phyloP scores from a whole-genome alignment of 2,888 invertebrate species.

The Dyspetes luteomarginatus region DNA sequence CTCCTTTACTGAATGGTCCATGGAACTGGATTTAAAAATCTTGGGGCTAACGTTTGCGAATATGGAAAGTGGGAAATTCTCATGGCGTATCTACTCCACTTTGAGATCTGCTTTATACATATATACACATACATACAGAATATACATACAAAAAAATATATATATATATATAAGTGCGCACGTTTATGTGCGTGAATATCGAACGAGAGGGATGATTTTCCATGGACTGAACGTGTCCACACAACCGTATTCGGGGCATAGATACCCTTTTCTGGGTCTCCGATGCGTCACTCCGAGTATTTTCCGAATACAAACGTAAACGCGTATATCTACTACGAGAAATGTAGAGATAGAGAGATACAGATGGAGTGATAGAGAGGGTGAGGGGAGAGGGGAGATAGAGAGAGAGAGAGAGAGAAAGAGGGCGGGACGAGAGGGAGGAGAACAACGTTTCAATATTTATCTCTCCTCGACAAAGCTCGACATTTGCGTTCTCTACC shows the following conservation, averaged over 20 bases:
- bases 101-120: neutral
- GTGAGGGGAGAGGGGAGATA: neutral
- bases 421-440: neutral
- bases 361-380: too few relatives aligned
- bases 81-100: neutral
- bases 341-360: neutral
- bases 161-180: neutral
- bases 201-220: slow-evolving; percentile 7
- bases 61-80: slow-evolving; percentile 12
- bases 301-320: slow-evolving; percentile 10
- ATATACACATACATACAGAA: neutral
- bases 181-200: neutral
- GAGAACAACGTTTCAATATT: slow-evolving; percentile 8
- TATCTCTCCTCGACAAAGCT: slow-evolving; percentile 18
- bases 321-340: neutral
- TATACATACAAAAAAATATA: neutral
- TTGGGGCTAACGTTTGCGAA: neutral
- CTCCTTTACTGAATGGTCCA: neutral
- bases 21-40: slow-evolving; percentile 46
- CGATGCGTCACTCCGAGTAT: slow-evolving; percentile 16
- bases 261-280: slow-evolving; percentile 25
- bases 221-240: slow-evolving; percentile 2
- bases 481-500: slow-evolving; percentile 1
- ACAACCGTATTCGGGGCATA: slow-evolving; percentile 28
- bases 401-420: neutral